phyloP scores from a whole-genome alignment of 2,888 invertebrate genomes.

The Erebia ligea region DNA sequence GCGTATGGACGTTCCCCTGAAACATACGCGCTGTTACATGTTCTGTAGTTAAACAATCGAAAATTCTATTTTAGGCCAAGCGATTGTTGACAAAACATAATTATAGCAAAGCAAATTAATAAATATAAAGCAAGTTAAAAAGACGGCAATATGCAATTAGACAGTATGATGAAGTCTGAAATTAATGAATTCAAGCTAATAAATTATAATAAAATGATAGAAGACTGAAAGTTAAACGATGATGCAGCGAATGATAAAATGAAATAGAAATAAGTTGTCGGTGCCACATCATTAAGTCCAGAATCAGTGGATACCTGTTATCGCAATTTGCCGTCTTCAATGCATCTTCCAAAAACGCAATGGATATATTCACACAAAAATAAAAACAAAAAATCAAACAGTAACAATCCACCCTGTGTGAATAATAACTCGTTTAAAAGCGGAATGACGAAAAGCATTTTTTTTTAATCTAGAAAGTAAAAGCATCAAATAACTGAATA shows the following conservation, averaged over 20 bases:
- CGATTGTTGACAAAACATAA: slow-evolving; percentile 18
- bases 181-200: slow-evolving; percentile 71
- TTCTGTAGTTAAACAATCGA: slow-evolving; percentile 16
- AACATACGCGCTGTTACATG: slow-evolving; percentile 42
- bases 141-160: slow-evolving; percentile 82
- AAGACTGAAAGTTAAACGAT: slow-evolving; percentile 63
- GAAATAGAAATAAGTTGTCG: slow-evolving; percentile 63
- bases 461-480: not conserved
- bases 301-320: slow-evolving; percentile 56
- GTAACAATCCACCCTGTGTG: slow-evolving; percentile 39
- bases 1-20: slow-evolving; percentile 89
- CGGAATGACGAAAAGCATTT: slow-evolving; percentile 35
- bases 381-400: slow-evolving; percentile 29
- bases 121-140: slow-evolving; percentile 59
- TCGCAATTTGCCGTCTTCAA: slow-evolving; percentile 80
- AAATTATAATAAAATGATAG: slow-evolving; percentile 65
- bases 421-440: slow-evolving; percentile 42
- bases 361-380: slow-evolving; percentile 44
- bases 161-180: slow-evolving; percentile 70
- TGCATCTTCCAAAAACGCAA: slow-evolving; percentile 44
- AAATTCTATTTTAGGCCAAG: slow-evolving; percentile 11
- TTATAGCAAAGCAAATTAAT: slow-evolving; percentile 16
- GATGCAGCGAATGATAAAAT: slow-evolving; percentile 69
- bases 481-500: not conserved
- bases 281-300: slow-evolving; percentile 77